Evolutionary conservation across 30 jellyfish, hydroid and myxozoan genomes (phyloP).

Genomic region (Turritopsis dohrnii): DNA sequence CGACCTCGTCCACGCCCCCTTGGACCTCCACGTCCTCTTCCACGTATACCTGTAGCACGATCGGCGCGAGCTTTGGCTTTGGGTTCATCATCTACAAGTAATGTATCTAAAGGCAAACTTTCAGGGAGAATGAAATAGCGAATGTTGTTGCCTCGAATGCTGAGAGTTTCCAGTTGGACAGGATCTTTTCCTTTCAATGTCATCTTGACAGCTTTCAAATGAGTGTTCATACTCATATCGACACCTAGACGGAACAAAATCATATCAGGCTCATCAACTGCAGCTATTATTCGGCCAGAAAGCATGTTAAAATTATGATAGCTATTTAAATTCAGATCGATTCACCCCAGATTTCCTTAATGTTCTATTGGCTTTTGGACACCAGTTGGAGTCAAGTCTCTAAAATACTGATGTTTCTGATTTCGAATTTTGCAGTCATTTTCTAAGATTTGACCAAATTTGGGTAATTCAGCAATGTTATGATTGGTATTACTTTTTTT

Average conservation of each 20-base stretch:
- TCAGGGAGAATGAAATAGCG: constrained; percentile 95
- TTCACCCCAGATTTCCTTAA: no score
- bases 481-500: no score
- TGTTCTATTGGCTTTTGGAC: no score
- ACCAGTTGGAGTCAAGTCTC: no score
- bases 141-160: constrained; percentile 95
- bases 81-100: constrained; percentile 95
- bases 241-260: constrained; percentile 50
- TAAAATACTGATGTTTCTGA: no score
- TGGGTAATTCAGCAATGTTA: no score
- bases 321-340: no score
- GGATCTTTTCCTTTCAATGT: constrained; percentile 87
- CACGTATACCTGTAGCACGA: constrained; percentile 58
- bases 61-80: constrained; percentile 68
- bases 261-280: no score
- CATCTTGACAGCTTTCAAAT: constrained; percentile 87
- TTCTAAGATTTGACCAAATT: no score
- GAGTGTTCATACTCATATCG: constrained; percentile 98
- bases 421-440: no score
- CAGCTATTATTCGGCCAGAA: no score
- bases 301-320: no score
- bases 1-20: constrained; percentile 97
- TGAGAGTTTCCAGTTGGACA: constrained; percentile 84
- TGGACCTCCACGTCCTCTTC: constrained; percentile 74
- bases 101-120: constrained; percentile 91